phyloP scores from a whole-genome alignment of 2,797 vertebrate genomes.

The Loriculus beryllinus region DNA sequence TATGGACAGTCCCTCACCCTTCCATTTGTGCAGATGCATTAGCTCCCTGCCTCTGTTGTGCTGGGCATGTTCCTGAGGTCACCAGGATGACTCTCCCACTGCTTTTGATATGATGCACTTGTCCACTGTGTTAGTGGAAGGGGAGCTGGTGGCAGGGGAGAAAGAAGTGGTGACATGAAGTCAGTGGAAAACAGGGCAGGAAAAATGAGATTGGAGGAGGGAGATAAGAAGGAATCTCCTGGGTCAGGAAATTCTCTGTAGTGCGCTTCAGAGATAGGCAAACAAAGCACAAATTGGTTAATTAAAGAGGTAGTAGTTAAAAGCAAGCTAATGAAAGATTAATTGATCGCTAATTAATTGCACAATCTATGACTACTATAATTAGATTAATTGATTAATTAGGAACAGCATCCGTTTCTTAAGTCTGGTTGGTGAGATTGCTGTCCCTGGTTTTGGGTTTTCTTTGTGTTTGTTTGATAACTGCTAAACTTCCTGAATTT shows the following conservation, averaged over 20 bases:
- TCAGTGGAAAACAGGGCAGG: not conserved
- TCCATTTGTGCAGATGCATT: not conserved
- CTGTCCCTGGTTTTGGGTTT: not conserved
- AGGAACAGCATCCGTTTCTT: not conserved
- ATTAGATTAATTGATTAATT: not conserved
- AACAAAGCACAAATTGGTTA: not conserved
- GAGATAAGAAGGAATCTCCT: not conserved
- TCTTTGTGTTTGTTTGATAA: not conserved
- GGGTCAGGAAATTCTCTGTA: not conserved
- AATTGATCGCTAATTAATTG: not conserved
- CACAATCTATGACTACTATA: not conserved
- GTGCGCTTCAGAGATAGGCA: not conserved
- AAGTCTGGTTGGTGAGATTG: not conserved
- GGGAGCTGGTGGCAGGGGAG: not conserved
- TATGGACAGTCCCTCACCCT: not conserved
- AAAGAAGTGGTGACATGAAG: not conserved
- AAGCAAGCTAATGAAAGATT: not conserved
- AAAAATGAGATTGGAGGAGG: not conserved
- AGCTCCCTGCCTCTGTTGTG: not conserved
- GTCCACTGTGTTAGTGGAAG: not conserved
- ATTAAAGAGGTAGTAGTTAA: not conserved
- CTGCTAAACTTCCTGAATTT: not conserved
- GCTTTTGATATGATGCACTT: not conserved
- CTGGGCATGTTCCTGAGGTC: rapidly evolving
- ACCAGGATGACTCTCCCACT: not conserved